Percentiles rank a stretch among this genome's conserved stretches.
phyloP scores from a whole-genome alignment of 2,797 vertebrate genomes.

The Amniataba percoides region DNA sequence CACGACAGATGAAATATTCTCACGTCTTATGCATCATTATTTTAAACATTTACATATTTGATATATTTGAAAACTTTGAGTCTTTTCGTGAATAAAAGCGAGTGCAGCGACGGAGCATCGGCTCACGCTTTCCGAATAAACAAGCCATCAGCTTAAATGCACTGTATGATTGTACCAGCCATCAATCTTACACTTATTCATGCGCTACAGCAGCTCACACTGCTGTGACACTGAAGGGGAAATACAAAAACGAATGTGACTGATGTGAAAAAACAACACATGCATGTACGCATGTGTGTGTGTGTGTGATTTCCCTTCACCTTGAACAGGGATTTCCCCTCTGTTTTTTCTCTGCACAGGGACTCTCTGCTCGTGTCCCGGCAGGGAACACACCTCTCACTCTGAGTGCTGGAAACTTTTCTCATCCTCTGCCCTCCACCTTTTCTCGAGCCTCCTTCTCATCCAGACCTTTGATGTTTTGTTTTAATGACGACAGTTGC shows the following conservation, averaged over 20 bases:
- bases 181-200: slow-evolving; percentile 14
- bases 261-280: slow-evolving; percentile 36
- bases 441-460: slow-evolving; percentile 40
- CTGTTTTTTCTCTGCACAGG: slow-evolving; percentile 59
- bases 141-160: slow-evolving; percentile 18
- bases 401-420: slow-evolving; percentile 75
- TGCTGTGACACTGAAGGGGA: slow-evolving; percentile 41
- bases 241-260: slow-evolving; percentile 49
- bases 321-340: slow-evolving; percentile 76
- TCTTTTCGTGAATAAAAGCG: background rate
- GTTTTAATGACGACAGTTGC: background rate
- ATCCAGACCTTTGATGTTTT: slow-evolving; percentile 15
- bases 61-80: background rate
- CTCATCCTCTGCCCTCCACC: slow-evolving; percentile 34
- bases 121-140: background rate
- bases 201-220: background rate
- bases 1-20: background rate
- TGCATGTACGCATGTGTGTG: slow-evolving; percentile 1
- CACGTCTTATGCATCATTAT: background rate
- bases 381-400: slow-evolving; percentile 50
- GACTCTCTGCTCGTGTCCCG: slow-evolving; percentile 56
- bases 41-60: background rate
- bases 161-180: slow-evolving; percentile 13
- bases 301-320: slow-evolving; percentile 70
- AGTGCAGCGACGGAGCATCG: background rate